Evolutionary conservation across 2,888 invertebrate genomes (phyloP).

Genomic region (Muschampia plurimacula): DNA sequence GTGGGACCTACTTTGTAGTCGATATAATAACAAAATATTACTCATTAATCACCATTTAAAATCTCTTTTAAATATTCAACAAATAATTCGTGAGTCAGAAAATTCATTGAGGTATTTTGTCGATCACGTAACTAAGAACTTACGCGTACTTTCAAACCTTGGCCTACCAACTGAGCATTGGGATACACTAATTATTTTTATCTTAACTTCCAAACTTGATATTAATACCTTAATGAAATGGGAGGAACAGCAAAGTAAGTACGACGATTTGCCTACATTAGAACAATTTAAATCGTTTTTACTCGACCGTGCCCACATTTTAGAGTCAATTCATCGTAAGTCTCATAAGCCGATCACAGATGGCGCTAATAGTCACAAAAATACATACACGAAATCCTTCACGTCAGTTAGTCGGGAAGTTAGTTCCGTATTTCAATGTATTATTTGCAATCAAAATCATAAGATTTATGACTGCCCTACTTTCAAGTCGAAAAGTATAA

Average conservation of each 20-base stretch:
- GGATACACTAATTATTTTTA: neutral
- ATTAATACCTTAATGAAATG: neutral
- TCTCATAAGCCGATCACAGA: neutral
- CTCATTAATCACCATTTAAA: neutral
- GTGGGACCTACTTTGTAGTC: constrained; percentile 7
- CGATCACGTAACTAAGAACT: neutral
- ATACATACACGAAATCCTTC: neutral
- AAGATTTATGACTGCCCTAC: neutral
- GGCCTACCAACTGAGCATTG: neutral
- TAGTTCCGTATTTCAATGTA: neutral
- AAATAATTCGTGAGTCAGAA: neutral
- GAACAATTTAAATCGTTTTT: neutral
- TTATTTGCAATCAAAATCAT: neutral
- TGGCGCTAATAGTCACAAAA: neutral
- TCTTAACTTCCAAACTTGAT: neutral
- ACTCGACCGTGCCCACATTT: neutral
- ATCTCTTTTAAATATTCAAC: neutral
- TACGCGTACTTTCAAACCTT: neutral
- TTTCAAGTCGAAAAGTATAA: neutral
- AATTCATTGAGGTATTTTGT: neutral
- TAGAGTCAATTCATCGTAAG: neutral
- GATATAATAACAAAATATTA: constrained; percentile 19
- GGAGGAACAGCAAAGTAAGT: neutral
- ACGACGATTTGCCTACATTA: neutral
- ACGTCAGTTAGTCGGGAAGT: no score